A percentile compares a stretch with the other conserved stretches of the same genome.
Evolutionary conservation across 2,113 vertebrate genomes (phyloP).

Genomic region (Dipodomys merriami): DNA sequence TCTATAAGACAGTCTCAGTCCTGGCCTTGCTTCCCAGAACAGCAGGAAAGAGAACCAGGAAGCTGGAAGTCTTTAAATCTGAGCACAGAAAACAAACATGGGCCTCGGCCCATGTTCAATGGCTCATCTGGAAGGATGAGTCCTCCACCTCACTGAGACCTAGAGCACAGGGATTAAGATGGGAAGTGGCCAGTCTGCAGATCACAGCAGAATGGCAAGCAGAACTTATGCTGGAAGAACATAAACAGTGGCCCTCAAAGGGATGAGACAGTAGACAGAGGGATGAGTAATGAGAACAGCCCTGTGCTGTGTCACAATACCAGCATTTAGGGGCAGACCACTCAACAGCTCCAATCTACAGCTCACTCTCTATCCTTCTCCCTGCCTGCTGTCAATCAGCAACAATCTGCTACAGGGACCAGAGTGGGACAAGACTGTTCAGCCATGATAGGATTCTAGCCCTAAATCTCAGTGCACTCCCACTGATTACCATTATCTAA

Average conservation of each 20-base stretch:
- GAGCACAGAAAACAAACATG: not conserved
- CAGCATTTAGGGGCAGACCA: too few species aligned
- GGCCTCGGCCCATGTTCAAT: not conserved
- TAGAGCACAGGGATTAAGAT: not conserved
- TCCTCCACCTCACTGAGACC: slow-evolving; percentile 7
- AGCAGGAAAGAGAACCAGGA: not conserved
- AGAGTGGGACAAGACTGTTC: not conserved
- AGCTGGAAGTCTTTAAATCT: not conserved
- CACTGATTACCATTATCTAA: slow-evolving; percentile 26
- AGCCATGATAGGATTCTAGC: not conserved
- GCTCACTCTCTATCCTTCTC: not conserved
- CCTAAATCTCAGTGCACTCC: not conserved
- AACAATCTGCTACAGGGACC: not conserved
- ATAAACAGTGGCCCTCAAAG: not conserved
- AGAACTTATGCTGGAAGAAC: slow-evolving; percentile 31
- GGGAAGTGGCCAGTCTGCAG: not conserved
- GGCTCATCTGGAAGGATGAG: not conserved
- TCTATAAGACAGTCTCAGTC: not conserved
- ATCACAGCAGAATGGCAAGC: not conserved
- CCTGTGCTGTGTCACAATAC: not conserved
- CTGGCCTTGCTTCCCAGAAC: slow-evolving; percentile 2
- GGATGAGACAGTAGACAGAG: rapidly evolving
- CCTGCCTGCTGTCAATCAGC: not conserved
- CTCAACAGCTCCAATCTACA: not conserved
- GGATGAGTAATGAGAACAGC: not conserved